A percentile compares a stretch with the other conserved stretches of the same genome.
Conservation (phyloP, 2,797 vertebrate species). For the Megaceryle alcyon region DNA sequence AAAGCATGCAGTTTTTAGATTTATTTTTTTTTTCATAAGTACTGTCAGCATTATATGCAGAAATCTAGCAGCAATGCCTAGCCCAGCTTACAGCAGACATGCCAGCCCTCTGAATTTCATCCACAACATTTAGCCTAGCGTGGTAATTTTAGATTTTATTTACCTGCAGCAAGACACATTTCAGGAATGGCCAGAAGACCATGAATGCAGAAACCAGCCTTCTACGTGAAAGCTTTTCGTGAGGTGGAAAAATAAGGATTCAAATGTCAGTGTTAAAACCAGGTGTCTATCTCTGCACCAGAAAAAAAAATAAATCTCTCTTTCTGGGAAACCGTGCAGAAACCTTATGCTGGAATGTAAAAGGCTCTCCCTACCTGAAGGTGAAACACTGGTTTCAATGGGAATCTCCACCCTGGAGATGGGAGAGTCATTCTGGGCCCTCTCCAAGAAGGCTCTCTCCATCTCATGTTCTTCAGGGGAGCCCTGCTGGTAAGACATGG, state of each 20-base stretch:
- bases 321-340: not conserved
- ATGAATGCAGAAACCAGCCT: not conserved
- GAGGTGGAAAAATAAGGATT: not conserved
- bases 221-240: not conserved
- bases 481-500: constrained; percentile 83
- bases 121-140: not conserved
- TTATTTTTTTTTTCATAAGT: not conserved
- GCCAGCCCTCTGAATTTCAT: not conserved
- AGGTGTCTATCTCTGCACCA: not conserved
- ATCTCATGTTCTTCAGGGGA: constrained; percentile 83
- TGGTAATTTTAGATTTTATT: not conserved
- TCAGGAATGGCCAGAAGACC: not conserved
- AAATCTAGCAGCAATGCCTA: not conserved
- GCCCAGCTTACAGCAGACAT: not conserved
- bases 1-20: not conserved
- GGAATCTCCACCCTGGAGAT: constrained; percentile 78
- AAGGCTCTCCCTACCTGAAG: constrained; percentile 82
- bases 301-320: not conserved
- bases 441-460: constrained; percentile 71
- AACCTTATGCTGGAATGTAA: not conserved
- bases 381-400: constrained; percentile 80
- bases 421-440: constrained; percentile 70
- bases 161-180: not conserved
- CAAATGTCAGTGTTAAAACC: not conserved
- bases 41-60: not conserved